phyloP scores from a whole-genome alignment of 64 coral and sea anemone genomes.

The Platygyra sinensis region DNA sequence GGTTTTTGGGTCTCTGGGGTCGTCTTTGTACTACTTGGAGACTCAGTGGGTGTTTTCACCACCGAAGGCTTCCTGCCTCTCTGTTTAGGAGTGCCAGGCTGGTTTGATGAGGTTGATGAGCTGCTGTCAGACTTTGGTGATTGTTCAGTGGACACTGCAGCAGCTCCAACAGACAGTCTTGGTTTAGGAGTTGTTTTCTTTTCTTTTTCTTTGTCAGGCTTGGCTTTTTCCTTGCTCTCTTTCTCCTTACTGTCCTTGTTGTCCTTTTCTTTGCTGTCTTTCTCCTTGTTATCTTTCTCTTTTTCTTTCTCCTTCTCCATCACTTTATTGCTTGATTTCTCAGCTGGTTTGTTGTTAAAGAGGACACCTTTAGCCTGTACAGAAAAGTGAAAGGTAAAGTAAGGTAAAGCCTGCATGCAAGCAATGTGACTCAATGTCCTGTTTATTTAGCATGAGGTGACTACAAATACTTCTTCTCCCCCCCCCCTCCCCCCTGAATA shows the following conservation, averaged over 20 bases:
- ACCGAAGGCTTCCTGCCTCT: conserved; percentile 74
- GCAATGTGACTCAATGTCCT: too few relatives aligned
- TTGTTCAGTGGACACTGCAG: conserved; percentile 4
- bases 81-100: conserved; percentile 68
- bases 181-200: conserved; percentile 30
- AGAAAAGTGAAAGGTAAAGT: background rate
- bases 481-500: too few relatives aligned
- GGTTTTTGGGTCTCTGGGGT: conserved; percentile 44
- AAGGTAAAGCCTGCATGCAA: too few relatives aligned
- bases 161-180: conserved; percentile 19
- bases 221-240: background rate
- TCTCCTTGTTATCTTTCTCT: conserved; percentile 8
- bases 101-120: background rate
- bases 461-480: too few relatives aligned
- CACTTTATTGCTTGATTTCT: conserved; percentile 7
- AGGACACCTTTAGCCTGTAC: conserved; percentile 50
- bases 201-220: background rate
- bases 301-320: background rate
- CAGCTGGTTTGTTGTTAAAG: conserved; percentile 43
- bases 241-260: background rate
- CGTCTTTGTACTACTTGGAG: conserved; percentile 2
- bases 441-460: too few relatives aligned
- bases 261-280: background rate
- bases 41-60: conserved; percentile 58
- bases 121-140: background rate